phyloP scores from a whole-genome alignment of 2,888 invertebrate genomes.

The Ectemnius cavifrons region DNA sequence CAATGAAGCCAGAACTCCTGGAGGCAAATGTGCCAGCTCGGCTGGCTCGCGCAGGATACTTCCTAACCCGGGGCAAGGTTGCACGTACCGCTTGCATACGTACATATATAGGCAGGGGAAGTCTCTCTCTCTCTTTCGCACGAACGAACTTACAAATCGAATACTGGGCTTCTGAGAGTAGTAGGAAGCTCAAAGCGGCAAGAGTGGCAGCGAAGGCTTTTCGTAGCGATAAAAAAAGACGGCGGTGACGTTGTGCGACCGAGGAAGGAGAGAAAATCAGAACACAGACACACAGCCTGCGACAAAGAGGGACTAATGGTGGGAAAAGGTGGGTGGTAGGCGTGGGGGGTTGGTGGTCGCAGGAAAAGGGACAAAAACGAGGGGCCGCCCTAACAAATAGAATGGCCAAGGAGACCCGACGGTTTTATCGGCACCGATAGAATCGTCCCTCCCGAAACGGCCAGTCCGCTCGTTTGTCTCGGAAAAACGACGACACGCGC shows the following conservation, averaged over 20 bases:
- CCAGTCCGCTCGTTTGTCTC: constrained; percentile 55
- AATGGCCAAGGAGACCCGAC: constrained; percentile 47
- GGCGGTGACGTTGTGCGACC: background rate
- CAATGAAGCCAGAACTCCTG: constrained; percentile 9
- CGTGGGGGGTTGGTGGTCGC: background rate
- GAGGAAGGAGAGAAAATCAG: constrained; percentile 31
- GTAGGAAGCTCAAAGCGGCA: constrained; percentile 31
- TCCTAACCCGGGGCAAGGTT: too few species aligned
- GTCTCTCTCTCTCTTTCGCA: constrained; percentile 30
- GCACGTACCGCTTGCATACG: background rate
- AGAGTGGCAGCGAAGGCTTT: constrained; percentile 10
- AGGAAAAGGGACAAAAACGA: constrained; percentile 27
- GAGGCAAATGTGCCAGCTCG: constrained; percentile 32
- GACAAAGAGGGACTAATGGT: constrained; percentile 37
- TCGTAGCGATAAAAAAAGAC: background rate
- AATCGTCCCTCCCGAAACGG: constrained; percentile 50
- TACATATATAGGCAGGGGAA: constrained; percentile 31
- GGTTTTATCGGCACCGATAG: constrained; percentile 60
- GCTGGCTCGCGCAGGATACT: constrained; percentile 7
- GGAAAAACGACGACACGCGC: constrained; percentile 54
- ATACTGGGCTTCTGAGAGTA: constrained; percentile 49
- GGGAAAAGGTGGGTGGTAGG: constrained; percentile 13
- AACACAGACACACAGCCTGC: constrained; percentile 14
- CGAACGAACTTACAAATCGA: constrained; percentile 66
- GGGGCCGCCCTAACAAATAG: constrained; percentile 57